Evolutionary conservation across 1,140 invertebrate genomes (phyloP).

Genomic region (Lethocerus indicus): DNA sequence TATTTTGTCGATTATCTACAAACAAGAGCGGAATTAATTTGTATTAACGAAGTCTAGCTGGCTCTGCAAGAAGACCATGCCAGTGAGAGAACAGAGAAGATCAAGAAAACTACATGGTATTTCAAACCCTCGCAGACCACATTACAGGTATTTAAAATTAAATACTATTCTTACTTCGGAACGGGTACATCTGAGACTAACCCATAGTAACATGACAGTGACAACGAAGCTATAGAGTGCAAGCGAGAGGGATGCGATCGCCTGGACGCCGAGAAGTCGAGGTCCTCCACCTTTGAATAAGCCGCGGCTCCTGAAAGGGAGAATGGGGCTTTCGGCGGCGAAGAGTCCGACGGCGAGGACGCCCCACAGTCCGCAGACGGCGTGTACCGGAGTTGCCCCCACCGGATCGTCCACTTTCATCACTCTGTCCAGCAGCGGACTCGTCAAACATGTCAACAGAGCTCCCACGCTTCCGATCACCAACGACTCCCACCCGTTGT

Average conservation of each 20-base stretch:
- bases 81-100: background rate
- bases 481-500: conserved; percentile 68
- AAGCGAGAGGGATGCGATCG: conserved; percentile 49
- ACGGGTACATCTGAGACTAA: conserved; percentile 13
- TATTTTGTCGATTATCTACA: conserved; percentile 50
- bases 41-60: background rate
- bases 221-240: conserved; percentile 48
- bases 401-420: conserved; percentile 79
- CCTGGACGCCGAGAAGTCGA: conserved; percentile 70
- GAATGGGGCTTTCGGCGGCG: conserved; percentile 65
- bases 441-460: conserved; percentile 44
- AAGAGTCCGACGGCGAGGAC: conserved; percentile 79
- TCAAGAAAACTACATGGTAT: background rate
- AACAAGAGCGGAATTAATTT: background rate
- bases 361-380: conserved; percentile 50
- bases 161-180: background rate
- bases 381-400: conserved; percentile 76
- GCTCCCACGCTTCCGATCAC: conserved; percentile 67
- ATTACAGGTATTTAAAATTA: background rate
- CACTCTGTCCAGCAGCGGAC: conserved; percentile 57
- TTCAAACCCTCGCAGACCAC: background rate
- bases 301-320: conserved; percentile 56
- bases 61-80: no score
- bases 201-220: conserved; percentile 52
- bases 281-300: conserved; percentile 70